These are phyloP conservation scores for Myotis brandtii DNA, from an alignment of 2,113 vertebrate genomes.

Conservation along the genomic window DNA sequence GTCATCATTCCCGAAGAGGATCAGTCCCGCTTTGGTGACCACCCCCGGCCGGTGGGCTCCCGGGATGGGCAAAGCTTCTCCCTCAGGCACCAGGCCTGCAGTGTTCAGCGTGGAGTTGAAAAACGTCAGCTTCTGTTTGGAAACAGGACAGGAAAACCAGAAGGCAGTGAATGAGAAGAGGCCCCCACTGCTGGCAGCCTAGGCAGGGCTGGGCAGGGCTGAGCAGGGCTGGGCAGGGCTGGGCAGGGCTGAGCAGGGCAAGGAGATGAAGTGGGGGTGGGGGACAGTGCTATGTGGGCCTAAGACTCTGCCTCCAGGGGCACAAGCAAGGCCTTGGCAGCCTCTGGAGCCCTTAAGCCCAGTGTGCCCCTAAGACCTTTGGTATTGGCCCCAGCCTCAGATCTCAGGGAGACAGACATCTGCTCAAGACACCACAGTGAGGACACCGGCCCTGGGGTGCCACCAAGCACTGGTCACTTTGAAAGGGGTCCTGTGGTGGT, in stretches of 20 bases:
- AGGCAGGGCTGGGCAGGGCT: neutral
- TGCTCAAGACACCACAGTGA: neutral
- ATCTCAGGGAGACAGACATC: neutral
- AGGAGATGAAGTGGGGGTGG: accelerated
- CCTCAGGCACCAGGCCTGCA: slow-evolving; percentile 75
- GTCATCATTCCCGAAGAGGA: slow-evolving; percentile 91
- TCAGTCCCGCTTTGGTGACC: slow-evolving; percentile 88
- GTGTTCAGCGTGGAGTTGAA: slow-evolving; percentile 89
- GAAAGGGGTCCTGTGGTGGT: neutral
- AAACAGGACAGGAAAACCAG: neutral
- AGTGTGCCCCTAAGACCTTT: neutral
- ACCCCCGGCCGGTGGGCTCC: slow-evolving; percentile 86
- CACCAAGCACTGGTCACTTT: neutral
- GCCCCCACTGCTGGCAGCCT: accelerated
- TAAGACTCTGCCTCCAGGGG: neutral
- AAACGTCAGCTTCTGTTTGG: slow-evolving; percentile 89
- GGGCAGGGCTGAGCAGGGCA: neutral
- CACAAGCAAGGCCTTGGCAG: neutral
- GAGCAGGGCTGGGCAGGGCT: neutral
- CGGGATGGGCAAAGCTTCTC: slow-evolving; percentile 87
- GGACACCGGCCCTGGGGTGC: neutral
- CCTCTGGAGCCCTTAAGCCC: neutral
- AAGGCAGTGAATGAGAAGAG: neutral
- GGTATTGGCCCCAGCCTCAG: neutral
- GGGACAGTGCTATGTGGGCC: neutral